Evolutionary conservation across 2,113 vertebrate genomes (phyloP).

Genomic region (Periophthalmus modestus): DNA sequence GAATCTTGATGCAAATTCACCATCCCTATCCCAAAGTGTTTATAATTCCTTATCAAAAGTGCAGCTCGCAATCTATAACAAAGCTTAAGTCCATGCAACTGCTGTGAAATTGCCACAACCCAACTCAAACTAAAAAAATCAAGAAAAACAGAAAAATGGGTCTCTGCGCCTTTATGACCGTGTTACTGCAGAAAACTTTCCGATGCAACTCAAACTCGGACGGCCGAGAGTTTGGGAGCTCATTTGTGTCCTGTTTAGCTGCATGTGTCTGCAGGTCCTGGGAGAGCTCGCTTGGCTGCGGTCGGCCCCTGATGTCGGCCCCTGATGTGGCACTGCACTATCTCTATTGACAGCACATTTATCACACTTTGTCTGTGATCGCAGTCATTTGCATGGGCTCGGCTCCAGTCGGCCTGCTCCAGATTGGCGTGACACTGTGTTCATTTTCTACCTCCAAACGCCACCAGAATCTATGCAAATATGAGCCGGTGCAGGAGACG

Average conservation of each 20-base stretch:
- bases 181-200: conserved; percentile 10
- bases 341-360: conserved; percentile 69
- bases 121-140: not conserved
- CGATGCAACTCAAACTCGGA: not conserved
- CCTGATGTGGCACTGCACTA: conserved; percentile 53
- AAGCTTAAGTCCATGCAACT: too few relatives aligned
- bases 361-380: conserved; percentile 69
- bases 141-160: not conserved
- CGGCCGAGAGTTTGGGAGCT: not conserved
- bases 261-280: conserved; percentile 32
- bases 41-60: too few relatives aligned
- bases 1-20: too few relatives aligned
- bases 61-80: not conserved
- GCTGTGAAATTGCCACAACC: not conserved
- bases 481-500: conserved; percentile 31
- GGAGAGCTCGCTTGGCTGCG: conserved; percentile 42
- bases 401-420: conserved; percentile 48
- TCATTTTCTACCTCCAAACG: conserved; percentile 48
- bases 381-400: conserved; percentile 64
- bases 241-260: conserved; percentile 26
- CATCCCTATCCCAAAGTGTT: too few relatives aligned
- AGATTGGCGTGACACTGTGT: conserved; percentile 52
- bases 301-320: conserved; percentile 42
- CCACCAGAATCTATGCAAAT: conserved; percentile 36
- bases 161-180: conserved; percentile 13